Evolutionary conservation across 92 coral and sea anemone genomes (phyloP).

Genomic region (Galaxea fascicularis): DNA sequence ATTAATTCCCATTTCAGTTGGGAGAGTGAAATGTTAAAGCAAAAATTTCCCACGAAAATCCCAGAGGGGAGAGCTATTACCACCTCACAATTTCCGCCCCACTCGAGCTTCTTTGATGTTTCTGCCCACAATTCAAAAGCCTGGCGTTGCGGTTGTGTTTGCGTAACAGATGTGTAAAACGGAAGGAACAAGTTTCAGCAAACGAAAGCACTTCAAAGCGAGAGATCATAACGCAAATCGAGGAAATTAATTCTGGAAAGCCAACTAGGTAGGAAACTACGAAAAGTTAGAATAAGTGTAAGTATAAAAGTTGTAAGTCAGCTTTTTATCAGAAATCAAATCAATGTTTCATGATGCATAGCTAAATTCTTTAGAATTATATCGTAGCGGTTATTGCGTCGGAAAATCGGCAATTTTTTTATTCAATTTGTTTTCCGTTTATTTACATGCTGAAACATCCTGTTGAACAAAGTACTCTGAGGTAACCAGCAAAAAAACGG

Average conservation of each 20-base stretch:
- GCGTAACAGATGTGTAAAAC: constrained; percentile 36
- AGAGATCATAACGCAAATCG: constrained; percentile 5
- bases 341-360: neutral
- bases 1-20: neutral
- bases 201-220: neutral
- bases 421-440: neutral
- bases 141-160: constrained; percentile 29
- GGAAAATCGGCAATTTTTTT: neutral
- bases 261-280: no score
- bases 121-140: constrained; percentile 7
- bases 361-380: neutral
- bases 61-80: neutral
- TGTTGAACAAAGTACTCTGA: neutral
- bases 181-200: constrained; percentile 46
- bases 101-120: neutral
- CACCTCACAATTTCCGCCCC: constrained; percentile 10
- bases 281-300: no score
- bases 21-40: neutral
- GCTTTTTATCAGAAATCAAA: constrained; percentile 1
- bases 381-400: neutral
- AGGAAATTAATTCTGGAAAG: constrained; percentile 36
- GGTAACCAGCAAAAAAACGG: no score
- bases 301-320: constrained; percentile 21
- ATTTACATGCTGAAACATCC: neutral
- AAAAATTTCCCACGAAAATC: constrained; percentile 12